Base-by-base conservation (phyloP, 1,140 invertebrate species). In the Teleogryllus occipitalis region DNA sequence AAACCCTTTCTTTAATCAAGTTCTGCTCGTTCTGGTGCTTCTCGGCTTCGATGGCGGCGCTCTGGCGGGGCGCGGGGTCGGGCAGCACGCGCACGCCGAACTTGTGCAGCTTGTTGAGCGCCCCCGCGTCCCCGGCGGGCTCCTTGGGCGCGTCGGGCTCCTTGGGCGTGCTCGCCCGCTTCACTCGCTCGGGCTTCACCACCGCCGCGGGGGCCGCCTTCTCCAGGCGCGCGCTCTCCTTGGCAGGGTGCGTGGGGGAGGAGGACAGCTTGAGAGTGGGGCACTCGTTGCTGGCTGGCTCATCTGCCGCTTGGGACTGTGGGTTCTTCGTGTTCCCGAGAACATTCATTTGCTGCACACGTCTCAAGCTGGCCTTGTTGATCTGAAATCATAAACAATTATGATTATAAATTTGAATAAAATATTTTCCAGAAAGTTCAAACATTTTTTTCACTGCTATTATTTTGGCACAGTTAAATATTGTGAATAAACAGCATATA, bases 41-140 rank as follows among this genome's bases (percentile, higher is more conserved):
- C 27, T 80, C 79, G 48, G 79, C 48, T 77, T 80, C 79, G n/a
- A 74, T 27, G 39, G 7, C 15, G 18, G 39, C 47, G 49, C 8
- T 15, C n/a, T 79, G 49, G 18, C 47, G 18, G 47, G 12, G 21
- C 0, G 8, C 48, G 22, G 12, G 14, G 73, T 80, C 79, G 14
- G 79, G 79, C 47, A 80, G 47, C 12, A 80, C 79, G 46, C 79
- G 47, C 15, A 80, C 79, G 27, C 79, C 79, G 76, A 80, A 80
- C 48, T 80, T 80, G 22, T 80, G 79, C 75, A 72, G 73, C 39
- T 77, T 80, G 18, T 75, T 77, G 8, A 80, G n/a, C 7, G 79
- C 73, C 14, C 65, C 75, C 21, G n/a, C 18, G 47, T 27, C 47
- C 6, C 76, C 75, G 47, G 14, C 22, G 6, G 21, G 54, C n/a